Base-by-base conservation (phyloP, 2,888 invertebrate genomes). In the Volucella inanis region DNA sequence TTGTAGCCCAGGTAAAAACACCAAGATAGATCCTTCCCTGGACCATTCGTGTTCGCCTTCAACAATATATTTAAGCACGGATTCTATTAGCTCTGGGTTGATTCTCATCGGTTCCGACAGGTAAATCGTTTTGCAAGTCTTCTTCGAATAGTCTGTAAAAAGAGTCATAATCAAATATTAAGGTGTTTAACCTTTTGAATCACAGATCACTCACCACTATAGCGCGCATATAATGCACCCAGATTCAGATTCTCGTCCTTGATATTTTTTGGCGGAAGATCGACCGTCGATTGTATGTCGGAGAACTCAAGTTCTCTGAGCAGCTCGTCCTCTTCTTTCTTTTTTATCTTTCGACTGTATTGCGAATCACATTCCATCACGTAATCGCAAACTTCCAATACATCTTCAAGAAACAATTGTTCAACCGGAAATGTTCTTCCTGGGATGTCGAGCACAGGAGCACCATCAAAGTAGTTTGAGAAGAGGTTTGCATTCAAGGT, bases 401-500 rank as follows among this genome's bases (percentile, higher is more conserved):
- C 94, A 89, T 97, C 96, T 92, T 98, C 97, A 54, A 98, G 92
- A 90, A 96, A 96, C 49, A 94, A 92, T 90, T 97, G 96, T 88
- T 96, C 94, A 0, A 98, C 97, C 0, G 97, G 96, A 90, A 95
- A 97, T 0, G 97, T 97, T 89, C 96, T 93, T 12, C 96, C 98
- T 64, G 97, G 96, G 88, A 97, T 96, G 89, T 96, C 94, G 82
- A 98, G 92, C 55, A 97, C 93, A 1, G 97, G 97, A 77, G 96
- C 95, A 49, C 94, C 94, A 0, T 89, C 90, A 91, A 98, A 98
- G 91, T 98, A 98, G 57, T 95, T 93, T 1, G 96, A 95, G 90
- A 98, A 98, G 74, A 97, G 92, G 43, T 95, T 94, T 1, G 97
- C 95, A 90, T 98, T 98, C 88, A 98, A 91, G 0, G 98, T 97